Evolutionary conservation across 1,140 invertebrate genomes (phyloP), one percentile per base, ranked within the genome.

Genomic region (Araneus ventricosus): DNA sequence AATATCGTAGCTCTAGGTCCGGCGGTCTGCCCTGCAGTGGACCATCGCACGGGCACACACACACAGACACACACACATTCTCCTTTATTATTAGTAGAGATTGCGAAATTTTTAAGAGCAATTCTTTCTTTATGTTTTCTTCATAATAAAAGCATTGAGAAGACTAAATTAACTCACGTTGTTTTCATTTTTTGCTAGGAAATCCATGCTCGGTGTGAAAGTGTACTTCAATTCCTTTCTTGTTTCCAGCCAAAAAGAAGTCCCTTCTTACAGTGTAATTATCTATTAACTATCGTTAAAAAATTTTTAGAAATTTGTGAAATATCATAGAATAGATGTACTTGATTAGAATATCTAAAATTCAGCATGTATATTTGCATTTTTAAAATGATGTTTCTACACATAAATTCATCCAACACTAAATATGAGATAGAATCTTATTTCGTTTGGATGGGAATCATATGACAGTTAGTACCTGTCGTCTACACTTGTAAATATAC

Each of bases 171-270:
- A 34, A 52, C 0, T 22, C 1, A 52, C 0, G 1, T 6, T 10
- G 30, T 59, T 80, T 34, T 34, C 22, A 10, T 30, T 80, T 52
- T 85, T 39, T 86, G 75, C 39, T n/a, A 92, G 90, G 24, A 92
- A 92, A 75, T 92, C 90, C 0, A 86, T 92, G 90, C 37, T 87
- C n/a, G 90, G 90, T 5, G 61, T 92, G n/a, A 92, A 92, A 57
- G 84, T 92, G 1, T 92, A 92, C 39, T 92, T 70, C 84, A 92
- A 92, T 75, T 52, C 90, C 0, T 92, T 92, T 37, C 59, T 70
- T 57, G 84, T 86, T 20, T 45, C 67, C 24, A 92, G 27, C 7
- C 20, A 86, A n/a, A 92, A 52, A 34, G 90, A 92, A 92, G 52
- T 86, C 0, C 30, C 70, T 37, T 86, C 39, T 20, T 92, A 92